Base-by-base conservation (phyloP, 2,888 invertebrate genomes). In the Pristionchus exspectatus region DNA sequence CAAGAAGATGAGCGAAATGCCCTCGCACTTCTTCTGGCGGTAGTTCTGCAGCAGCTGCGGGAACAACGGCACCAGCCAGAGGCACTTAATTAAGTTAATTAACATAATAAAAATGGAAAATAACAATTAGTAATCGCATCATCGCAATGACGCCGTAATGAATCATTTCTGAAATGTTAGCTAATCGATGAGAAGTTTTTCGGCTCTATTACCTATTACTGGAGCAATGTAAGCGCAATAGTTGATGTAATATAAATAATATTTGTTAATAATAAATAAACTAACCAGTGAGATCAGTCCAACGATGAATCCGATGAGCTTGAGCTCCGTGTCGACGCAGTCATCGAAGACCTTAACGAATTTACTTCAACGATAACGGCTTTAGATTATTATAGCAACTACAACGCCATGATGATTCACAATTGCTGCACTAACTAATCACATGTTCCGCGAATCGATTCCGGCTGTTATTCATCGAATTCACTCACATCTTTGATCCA, bases 231-330 rank as follows among this genome's bases (percentile, higher is more conserved):
- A 66, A 66, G 5, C 3, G n/a, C n/a, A 3, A 66, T 10, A 9
- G 4, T 10, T 2, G 12, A 18, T 18, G 12, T 9, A 12, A 66
- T 10, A 27, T 66, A 14, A 63, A n/a, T 27, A 69, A 69, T n/a
- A n/a, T n/a, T n/a, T n/a, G n/a, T n/a, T n/a, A n/a, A n/a, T n/a
- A n/a, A n/a, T n/a, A 66, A 66, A 38, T n/a, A 44, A 30, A 38
- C 87, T 87, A 1, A 92, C 85, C 14, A 94, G 91, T 0, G 94
- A 94, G 50, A 94, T 90, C 33, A 94, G 85, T 16, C 94, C 94
- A 44, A 92, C 92, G 97, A 97, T 90, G 96, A 96, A 24, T 96
- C 95, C 88, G 92, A 92, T 91, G 97, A 95, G 56, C 96, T 96
- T 86, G 96, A 95, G 95, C 30, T 93, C 91, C 0, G 93, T 93